Evolutionary conservation across 2,888 invertebrate species (phyloP), one percentile per base, ranked within the genome.

Genomic region (Ennomos fuscantarius): DNA sequence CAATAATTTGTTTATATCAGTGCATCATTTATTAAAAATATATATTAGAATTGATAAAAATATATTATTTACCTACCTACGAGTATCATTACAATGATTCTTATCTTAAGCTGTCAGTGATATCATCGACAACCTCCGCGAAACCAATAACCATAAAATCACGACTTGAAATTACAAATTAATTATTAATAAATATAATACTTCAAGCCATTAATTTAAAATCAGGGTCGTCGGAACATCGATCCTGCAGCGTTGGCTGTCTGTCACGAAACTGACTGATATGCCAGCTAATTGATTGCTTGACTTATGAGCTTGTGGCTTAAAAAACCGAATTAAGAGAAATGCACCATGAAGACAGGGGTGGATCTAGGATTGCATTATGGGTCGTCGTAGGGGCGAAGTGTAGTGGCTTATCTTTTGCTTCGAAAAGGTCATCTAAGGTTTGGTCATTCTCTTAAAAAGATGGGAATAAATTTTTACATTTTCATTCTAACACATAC

Each of bases 201-300:
- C 68, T 67, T 62, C 64, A 56, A 63, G 61, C 52, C 66, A 75
- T 77, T 71, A 68, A 77, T 77, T 72, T 72, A 55, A 64, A 69
- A 62, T 56, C 47, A 55, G 44, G 57, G 51, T 65, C 49, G 10
- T 68, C 65, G 63, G 54, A 41, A 15, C 24, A 61, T 60, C 73
- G 54, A 54, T 62, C 62, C 66, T 60, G 62, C 45, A 40, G 58
- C 65, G 71, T 65, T 68, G 63, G 61, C 60, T 69, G 74, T 70
- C 78, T 74, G 78, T 81, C 74, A 72, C 59, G 71, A 76, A 52
- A 61, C 73, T 82, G 84, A 86, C 79, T 78, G 82, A 86, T 81
- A 71, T 60, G 62, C 72, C 63, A 72, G 67, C 84, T 87, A 88
- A 89, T 89, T 88, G 88, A 89, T 87, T 81, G 73, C 72, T 76